Evolutionary conservation across 2,113 vertebrate species (phyloP).

Genomic region (Myotis yumanensis): DNA sequence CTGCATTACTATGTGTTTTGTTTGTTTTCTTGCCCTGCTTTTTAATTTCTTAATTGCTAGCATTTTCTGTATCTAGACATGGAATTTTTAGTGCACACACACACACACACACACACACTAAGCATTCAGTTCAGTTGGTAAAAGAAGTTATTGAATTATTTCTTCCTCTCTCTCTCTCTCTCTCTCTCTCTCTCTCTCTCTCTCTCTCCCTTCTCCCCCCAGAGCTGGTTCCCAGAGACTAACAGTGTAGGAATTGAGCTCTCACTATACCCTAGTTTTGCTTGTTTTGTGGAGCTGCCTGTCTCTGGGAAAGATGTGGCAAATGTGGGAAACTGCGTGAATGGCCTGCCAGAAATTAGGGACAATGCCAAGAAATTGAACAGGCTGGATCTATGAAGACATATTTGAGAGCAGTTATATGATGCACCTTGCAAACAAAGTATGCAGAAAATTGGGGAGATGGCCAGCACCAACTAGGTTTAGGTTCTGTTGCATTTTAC

Average conservation of each 20-base stretch:
- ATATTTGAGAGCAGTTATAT: background rate
- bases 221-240: background rate
- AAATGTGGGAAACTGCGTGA: rapidly evolving
- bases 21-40: no score
- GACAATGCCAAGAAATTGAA: background rate
- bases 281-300: background rate
- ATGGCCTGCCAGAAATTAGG: background rate
- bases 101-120: no score
- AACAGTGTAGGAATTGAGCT: rapidly evolving
- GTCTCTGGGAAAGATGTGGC: background rate
- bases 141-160: no score
- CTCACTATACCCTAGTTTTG: background rate
- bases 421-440: no score
- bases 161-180: no score
- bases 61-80: no score
- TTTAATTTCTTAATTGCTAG: no score
- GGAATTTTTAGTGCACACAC: no score
- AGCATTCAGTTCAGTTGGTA: no score
- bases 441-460: background rate
- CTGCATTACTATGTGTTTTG: no score
- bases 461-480: background rate
- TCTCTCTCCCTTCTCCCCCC: no score
- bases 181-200: no score
- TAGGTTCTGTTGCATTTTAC: background rate
- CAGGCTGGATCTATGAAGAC: background rate